Conservation (phyloP, 2,888 invertebrate species). For the Leptarthrus brevirostris region DNA sequence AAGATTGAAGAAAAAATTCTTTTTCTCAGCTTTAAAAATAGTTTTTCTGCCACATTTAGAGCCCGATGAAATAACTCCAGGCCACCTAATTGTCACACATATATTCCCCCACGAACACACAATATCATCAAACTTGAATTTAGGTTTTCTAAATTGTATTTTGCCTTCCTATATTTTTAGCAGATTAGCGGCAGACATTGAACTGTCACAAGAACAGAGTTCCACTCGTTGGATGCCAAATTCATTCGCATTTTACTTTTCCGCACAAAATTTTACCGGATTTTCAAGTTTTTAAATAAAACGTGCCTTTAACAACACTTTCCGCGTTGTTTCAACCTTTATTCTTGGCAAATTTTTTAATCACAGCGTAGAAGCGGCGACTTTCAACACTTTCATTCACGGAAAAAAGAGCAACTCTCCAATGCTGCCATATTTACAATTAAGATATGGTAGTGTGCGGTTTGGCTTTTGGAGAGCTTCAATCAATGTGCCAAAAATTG, state of each 20-base stretch:
- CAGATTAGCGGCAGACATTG: constrained; percentile 52
- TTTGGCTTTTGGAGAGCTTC: constrained; percentile 3
- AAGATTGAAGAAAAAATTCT: constrained; percentile 27
- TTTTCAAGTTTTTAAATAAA: not conserved
- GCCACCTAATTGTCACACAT: constrained; percentile 14
- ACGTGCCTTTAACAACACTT: not conserved
- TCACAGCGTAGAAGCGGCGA: constrained; percentile 53
- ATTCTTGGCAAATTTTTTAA: constrained; percentile 25
- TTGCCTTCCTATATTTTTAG: constrained; percentile 35
- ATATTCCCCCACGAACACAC: constrained; percentile 4
- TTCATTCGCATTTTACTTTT: constrained; percentile 27
- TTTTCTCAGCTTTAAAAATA: constrained; percentile 46
- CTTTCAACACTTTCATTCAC: constrained; percentile 52
- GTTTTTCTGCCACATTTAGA: constrained; percentile 45
- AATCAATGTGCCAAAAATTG: not conserved
- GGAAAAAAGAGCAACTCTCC: constrained; percentile 53
- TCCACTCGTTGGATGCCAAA: constrained; percentile 1
- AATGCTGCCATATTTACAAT: constrained; percentile 40
- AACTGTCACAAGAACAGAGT: constrained; percentile 53
- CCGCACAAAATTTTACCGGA: not conserved
- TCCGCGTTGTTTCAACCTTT: constrained; percentile 7
- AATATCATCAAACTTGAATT: not conserved
- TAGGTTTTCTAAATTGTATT: not conserved
- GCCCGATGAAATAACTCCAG: constrained; percentile 23
- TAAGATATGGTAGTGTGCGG: constrained; percentile 23